A percentile compares a stretch with the other conserved stretches of the same genome.
These are phyloP conservation scores for Minunthozetes semirufus DNA, from an alignment of 2,888 invertebrate genomes.

Conservation along the genomic window DNA sequence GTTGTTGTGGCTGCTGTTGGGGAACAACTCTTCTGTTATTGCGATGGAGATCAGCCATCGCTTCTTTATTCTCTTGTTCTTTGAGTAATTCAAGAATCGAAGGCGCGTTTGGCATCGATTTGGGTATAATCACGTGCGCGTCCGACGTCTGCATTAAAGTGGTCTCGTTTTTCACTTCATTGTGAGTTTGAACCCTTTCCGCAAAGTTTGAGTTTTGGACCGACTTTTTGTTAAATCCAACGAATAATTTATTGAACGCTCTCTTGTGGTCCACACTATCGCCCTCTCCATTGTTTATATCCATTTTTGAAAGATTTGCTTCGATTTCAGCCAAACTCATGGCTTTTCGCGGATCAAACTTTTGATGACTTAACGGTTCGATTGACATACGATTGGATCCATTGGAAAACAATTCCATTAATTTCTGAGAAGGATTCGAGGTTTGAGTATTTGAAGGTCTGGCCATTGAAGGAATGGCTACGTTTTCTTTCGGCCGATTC, in stretches of 20 bases:
- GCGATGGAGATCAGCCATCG: constrained; percentile 39
- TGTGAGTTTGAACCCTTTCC: not conserved
- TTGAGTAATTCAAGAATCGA: not conserved
- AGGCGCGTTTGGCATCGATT: not conserved
- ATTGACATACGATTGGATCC: not conserved
- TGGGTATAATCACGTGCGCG: not conserved
- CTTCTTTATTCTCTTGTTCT: not conserved
- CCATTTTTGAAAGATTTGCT: not conserved
- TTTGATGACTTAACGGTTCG: not conserved
- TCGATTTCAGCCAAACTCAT: constrained; percentile 20
- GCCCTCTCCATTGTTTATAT: not conserved
- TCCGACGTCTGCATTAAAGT: not conserved
- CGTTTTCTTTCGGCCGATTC: not conserved
- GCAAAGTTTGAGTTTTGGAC: not conserved
- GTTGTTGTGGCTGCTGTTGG: not conserved
- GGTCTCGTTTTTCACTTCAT: not conserved
- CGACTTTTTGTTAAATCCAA: not conserved
- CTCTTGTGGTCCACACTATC: not conserved
- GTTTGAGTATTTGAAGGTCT: not conserved
- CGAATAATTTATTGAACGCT: not conserved
- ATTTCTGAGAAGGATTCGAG: not conserved
- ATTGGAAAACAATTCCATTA: not conserved
- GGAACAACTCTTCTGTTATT: not conserved
- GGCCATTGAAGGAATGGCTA: not conserved
- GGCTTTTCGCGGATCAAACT: constrained; percentile 10